phyloP scores from a whole-genome alignment of 2,113 vertebrate genomes.

The Lathamus discolor region DNA sequence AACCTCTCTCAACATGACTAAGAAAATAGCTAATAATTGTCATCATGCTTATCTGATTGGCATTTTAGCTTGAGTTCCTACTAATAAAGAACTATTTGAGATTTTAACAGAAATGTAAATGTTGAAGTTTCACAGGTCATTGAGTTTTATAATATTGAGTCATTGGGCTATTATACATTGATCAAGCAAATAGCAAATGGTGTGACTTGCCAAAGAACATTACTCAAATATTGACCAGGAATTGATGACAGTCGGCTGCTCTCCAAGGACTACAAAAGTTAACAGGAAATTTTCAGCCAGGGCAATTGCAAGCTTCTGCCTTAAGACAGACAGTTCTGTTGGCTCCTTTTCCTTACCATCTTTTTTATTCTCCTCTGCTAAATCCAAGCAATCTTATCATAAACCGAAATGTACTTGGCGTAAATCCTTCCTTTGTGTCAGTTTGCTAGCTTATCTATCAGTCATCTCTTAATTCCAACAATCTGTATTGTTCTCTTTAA shows the following conservation, averaged over 20 bases:
- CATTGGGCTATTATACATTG: slow-evolving; percentile 63
- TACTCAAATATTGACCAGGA: slow-evolving; percentile 65
- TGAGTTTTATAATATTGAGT: slow-evolving; percentile 73
- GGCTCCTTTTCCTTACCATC: neutral
- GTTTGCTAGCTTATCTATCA: neutral
- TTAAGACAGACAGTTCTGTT: neutral
- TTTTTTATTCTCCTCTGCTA: neutral
- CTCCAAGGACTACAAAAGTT: slow-evolving; percentile 32
- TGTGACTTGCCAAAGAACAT: slow-evolving; percentile 51
- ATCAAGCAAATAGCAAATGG: slow-evolving; percentile 66
- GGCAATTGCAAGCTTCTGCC: neutral
- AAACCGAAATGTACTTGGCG: neutral
- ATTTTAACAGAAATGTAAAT: slow-evolving; percentile 70
- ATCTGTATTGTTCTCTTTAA: neutral
- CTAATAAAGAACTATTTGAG: slow-evolving; percentile 69
- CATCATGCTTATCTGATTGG: slow-evolving; percentile 62
- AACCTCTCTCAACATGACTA: slow-evolving; percentile 13
- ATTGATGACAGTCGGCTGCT: slow-evolving; percentile 38
- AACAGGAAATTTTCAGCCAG: slow-evolving; percentile 40
- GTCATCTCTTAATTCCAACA: neutral
- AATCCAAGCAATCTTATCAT: neutral
- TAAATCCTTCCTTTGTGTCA: neutral
- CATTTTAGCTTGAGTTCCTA: slow-evolving; percentile 60
- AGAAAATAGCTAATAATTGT: slow-evolving; percentile 58
- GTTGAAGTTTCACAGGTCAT: slow-evolving; percentile 71